Evolutionary conservation across 2,888 invertebrate genomes (phyloP).

Genomic region (Germaria angustata): DNA sequence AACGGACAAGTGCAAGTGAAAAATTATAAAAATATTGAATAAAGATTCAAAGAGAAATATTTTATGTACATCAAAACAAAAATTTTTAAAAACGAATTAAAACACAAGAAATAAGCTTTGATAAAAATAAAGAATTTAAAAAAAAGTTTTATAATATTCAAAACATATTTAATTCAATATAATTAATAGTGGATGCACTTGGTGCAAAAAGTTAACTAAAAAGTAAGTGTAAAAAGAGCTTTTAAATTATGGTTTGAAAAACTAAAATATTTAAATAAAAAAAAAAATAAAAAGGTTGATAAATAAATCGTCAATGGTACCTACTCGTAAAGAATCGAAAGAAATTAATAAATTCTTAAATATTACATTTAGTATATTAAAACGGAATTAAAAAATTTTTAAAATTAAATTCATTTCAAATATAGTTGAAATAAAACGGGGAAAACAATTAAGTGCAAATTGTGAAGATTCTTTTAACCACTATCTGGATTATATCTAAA

Average conservation of each 20-base stretch:
- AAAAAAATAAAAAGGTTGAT: background rate
- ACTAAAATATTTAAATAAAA: background rate
- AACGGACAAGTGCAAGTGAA: constrained; percentile 43
- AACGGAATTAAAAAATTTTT: too few species aligned
- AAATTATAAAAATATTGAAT: background rate
- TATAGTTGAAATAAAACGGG: too few species aligned
- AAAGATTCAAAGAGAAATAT: background rate
- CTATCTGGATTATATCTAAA: too few species aligned
- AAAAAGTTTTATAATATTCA: background rate
- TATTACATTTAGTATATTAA: too few species aligned
- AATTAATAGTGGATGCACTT: too few species aligned
- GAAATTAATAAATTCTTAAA: too few species aligned
- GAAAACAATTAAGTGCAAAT: too few species aligned
- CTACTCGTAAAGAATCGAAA: too few species aligned
- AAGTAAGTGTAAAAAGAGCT: constrained; percentile 19
- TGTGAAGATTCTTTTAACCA: too few species aligned
- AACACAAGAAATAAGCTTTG: background rate
- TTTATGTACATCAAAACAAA: background rate
- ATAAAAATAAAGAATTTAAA: background rate
- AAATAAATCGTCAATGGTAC: too few species aligned
- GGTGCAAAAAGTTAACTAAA: too few species aligned
- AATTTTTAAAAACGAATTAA: background rate
- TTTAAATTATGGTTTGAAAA: background rate
- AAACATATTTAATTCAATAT: background rate
- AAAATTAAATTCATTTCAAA: too few species aligned